Evolutionary conservation across 2,888 invertebrate genomes (phyloP).

Genomic region (Archaeoteleia sp.): DNA sequence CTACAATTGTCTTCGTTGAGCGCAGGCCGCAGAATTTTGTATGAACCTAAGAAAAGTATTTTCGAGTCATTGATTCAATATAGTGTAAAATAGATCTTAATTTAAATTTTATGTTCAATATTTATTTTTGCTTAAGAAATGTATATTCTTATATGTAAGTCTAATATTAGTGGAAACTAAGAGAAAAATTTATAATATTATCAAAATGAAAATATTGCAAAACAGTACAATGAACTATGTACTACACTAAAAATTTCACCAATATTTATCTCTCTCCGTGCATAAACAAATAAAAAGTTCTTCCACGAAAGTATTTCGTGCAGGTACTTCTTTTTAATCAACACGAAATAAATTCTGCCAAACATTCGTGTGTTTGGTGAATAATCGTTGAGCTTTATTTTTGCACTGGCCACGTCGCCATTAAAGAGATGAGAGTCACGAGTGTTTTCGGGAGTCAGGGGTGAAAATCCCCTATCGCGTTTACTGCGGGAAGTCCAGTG

Average conservation of each 20-base stretch:
- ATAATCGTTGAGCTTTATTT: slow-evolving; percentile 52
- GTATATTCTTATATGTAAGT: too few species aligned
- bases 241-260: too few species aligned
- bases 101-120: too few species aligned
- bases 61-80: background rate
- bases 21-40: slow-evolving; percentile 28
- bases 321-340: slow-evolving; percentile 44
- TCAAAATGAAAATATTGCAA: too few species aligned
- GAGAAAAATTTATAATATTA: too few species aligned
- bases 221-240: too few species aligned
- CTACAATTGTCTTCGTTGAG: slow-evolving; percentile 43
- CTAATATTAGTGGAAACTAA: too few species aligned
- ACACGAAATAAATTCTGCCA: slow-evolving; percentile 48
- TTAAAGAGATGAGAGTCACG: slow-evolving; percentile 58
- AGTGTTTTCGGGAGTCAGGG: slow-evolving; percentile 48
- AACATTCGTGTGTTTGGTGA: slow-evolving; percentile 46
- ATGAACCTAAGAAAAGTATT: slow-evolving; percentile 18
- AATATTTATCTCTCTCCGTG: too few species aligned
- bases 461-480: slow-evolving; percentile 46
- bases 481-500: slow-evolving; percentile 44
- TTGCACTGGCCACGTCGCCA: slow-evolving; percentile 48
- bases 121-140: too few species aligned
- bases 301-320: slow-evolving; percentile 28
- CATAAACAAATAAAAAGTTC: background rate
- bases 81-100: too few species aligned